Evolutionary conservation across 2,113 vertebrate species (phyloP).

Genomic region (Sialia sialis): DNA sequence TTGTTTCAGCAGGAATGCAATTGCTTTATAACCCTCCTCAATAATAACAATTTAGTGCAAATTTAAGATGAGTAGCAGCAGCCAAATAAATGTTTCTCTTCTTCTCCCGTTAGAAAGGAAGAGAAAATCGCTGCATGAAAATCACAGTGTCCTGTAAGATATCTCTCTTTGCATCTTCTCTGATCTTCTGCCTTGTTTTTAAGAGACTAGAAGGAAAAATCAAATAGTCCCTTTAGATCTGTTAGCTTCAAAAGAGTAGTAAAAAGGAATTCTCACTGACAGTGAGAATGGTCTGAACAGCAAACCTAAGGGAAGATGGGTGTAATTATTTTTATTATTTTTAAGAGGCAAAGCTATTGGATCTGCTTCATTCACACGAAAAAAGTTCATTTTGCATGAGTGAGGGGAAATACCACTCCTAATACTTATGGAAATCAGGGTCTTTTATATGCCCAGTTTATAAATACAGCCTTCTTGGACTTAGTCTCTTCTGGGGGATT

Average conservation of each 20-base stretch:
- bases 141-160: not conserved
- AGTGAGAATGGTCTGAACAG: not conserved
- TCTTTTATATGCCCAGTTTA: not conserved
- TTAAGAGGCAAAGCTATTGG: conserved; percentile 3
- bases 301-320: not conserved
- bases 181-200: conserved; percentile 11
- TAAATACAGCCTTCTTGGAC: not conserved
- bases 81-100: not conserved
- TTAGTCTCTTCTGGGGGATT: not conserved
- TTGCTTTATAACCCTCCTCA: not conserved
- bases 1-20: not conserved
- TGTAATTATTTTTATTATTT: conserved; percentile 22
- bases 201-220: not conserved
- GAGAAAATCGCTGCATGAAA: not conserved
- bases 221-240: not conserved
- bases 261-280: not conserved
- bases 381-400: not conserved
- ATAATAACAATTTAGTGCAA: not conserved
- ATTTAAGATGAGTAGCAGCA: not conserved
- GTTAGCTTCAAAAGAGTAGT: conserved; percentile 1
- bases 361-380: not conserved
- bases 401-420: not conserved
- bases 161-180: not conserved
- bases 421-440: not conserved
- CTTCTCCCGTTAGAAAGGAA: not conserved